Percentiles rank a stretch among this genome's conserved stretches.
Conservation (phyloP, 2,113 vertebrate species). For the Pelodiscus sinensis region DNA sequence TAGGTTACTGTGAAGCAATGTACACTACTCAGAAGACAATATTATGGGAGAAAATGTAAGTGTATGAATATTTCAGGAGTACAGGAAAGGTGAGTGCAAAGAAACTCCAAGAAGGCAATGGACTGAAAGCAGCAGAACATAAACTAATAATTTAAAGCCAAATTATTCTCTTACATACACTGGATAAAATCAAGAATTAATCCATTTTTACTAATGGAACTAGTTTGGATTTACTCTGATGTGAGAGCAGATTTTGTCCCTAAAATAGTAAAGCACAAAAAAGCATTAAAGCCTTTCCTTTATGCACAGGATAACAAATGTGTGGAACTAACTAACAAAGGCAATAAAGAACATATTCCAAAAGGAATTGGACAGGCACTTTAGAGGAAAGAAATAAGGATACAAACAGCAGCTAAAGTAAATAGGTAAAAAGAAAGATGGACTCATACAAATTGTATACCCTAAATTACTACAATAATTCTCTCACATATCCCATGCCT, state of each 20-base stretch:
- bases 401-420: background rate
- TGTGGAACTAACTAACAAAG: background rate
- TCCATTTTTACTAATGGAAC: conserved; percentile 13
- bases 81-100: background rate
- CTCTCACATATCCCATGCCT: background rate
- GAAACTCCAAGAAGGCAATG: background rate
- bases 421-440: rapidly evolving
- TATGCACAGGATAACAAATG: background rate
- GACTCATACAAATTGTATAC: background rate
- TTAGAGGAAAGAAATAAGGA: background rate
- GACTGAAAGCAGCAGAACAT: background rate
- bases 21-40: background rate
- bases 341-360: conserved; percentile 18
- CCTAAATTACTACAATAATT: rapidly evolving
- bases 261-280: conserved; percentile 9
- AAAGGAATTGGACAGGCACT: background rate
- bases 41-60: background rate
- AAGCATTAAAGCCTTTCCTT: conserved; percentile 28
- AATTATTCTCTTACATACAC: background rate
- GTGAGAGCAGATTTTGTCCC: background rate
- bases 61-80: rapidly evolving
- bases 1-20: background rate
- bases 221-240: conserved; percentile 6
- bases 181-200: conserved; percentile 8
- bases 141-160: background rate